Conservation (phyloP, 2,888 invertebrate species). For the Abrostola triplasia region DNA sequence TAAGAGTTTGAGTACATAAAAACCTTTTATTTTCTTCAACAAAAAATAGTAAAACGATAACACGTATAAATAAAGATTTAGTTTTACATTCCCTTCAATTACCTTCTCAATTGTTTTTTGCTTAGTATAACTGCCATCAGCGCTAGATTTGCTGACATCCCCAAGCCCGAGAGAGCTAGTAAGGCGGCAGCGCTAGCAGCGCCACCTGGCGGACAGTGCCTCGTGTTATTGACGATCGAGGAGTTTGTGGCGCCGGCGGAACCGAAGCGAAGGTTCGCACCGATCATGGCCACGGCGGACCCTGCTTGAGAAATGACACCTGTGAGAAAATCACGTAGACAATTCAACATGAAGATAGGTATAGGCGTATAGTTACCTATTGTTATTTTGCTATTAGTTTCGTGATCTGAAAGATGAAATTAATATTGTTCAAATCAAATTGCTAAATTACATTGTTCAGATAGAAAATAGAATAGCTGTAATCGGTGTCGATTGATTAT, state of each 20-base stretch:
- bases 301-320: constrained; percentile 78
- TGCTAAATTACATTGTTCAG: constrained; percentile 46
- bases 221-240: constrained; percentile 91
- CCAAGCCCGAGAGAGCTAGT: constrained; percentile 92
- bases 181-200: constrained; percentile 93
- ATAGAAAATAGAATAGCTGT: neutral
- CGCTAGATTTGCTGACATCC: constrained; percentile 94
- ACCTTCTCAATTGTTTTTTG: constrained; percentile 94
- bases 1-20: too few relatives aligned
- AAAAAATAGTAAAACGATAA: too few relatives aligned
- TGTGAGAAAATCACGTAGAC: constrained; percentile 42
- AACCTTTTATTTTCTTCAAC: too few relatives aligned
- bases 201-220: constrained; percentile 94
- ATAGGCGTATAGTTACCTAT: constrained; percentile 56
- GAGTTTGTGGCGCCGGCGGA: constrained; percentile 90
- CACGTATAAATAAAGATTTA: too few relatives aligned
- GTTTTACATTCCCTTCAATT: constrained; percentile 52
- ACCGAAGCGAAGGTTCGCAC: constrained; percentile 92
- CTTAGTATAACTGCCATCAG: constrained; percentile 94
- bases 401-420: constrained; percentile 60
- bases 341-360: constrained; percentile 42
- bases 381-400: constrained; percentile 59
- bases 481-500: constrained; percentile 34
- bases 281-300: constrained; percentile 93
- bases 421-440: constrained; percentile 51